Evolutionary conservation across 2,888 invertebrate genomes (phyloP).

Genomic region (Nemotelus pantherinus): DNA sequence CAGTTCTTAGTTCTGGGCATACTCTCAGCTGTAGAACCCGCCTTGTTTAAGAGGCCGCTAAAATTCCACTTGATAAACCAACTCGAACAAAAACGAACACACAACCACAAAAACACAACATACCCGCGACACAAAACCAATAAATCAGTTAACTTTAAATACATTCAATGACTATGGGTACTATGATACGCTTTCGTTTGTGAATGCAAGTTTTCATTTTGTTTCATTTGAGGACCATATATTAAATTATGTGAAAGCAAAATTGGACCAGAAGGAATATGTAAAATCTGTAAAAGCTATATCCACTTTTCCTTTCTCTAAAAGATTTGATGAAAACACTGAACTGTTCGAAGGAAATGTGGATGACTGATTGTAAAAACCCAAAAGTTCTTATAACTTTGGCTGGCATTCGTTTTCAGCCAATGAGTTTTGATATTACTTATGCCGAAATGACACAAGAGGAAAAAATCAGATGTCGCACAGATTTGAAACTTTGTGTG

Average conservation of each 20-base stretch:
- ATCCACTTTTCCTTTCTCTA: slow-evolving; percentile 90
- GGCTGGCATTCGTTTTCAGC: slow-evolving; percentile 99
- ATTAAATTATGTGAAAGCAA: slow-evolving; percentile 97
- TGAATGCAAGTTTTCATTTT: too few species aligned
- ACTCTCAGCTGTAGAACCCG: too few species aligned
- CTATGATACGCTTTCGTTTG: too few species aligned
- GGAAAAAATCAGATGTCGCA: slow-evolving; percentile 95
- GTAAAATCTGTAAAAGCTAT: slow-evolving; percentile 84
- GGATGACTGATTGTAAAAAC: slow-evolving; percentile 85
- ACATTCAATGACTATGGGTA: too few species aligned
- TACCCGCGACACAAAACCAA: too few species aligned
- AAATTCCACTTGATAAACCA: too few species aligned
- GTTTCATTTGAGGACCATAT: slow-evolving; percentile 69
- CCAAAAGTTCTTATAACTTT: slow-evolving; percentile 86
- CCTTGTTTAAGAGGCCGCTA: too few species aligned
- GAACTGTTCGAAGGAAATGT: slow-evolving; percentile 85
- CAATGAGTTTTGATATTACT: slow-evolving; percentile 79
- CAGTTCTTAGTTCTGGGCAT: too few species aligned
- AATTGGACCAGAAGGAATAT: slow-evolving; percentile 85
- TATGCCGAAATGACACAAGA: slow-evolving; percentile 90
- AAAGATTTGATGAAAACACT: slow-evolving; percentile 71
- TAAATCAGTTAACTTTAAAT: too few species aligned
- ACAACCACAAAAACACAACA: too few species aligned
- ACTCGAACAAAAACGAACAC: too few species aligned
- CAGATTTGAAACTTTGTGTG: slow-evolving; percentile 82